Evolutionary conservation across 2,113 vertebrate genomes (phyloP), one percentile per base, ranked within the genome.

Genomic region (Helogale parvula): DNA sequence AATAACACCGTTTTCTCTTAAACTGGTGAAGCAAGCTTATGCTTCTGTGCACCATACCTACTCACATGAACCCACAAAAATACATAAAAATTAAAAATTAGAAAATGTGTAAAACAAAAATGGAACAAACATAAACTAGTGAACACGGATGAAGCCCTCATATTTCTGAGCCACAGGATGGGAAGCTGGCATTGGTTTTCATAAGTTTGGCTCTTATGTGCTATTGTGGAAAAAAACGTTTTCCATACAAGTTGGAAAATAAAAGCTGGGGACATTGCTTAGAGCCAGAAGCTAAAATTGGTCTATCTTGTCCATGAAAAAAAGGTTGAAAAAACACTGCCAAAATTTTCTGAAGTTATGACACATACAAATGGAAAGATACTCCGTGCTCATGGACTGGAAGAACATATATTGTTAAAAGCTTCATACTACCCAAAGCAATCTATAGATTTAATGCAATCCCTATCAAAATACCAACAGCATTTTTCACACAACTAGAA

Each of bases 1-100:
- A 92, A 74, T 85, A 81, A 90, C 54, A 93, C 96, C 33, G 21
- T 83, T 97, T 77, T 83, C 41, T 85, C 60, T 88, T 57, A 81
- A 85, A 10, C 27, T 92, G n/a, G 5, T 83, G 31, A 92, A 90
- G 76, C 90, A 87, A 92, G 52, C 12, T 72, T 69, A 84, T 66
- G 0, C 1, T 83, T 93, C 31, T 66, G 1, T 38, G n/a, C 2
- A 57, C 31, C 2, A 11, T 4, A 1, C 27, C 27, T 81, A 17
- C 6, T 66, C 68, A 31, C 29, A 77, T 87, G 96, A 65, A 83
- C 19, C 86, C 2, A 92, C 50, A 82, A 76, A 66, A 27, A 76
- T 14, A 92, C 23, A 21, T 82, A 93, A 90, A 38, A 83, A 23
- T 68, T 79, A 41, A 69, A 82, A 84, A 71, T 33, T 33, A 74